These are phyloP conservation scores for Bufo bufo DNA, from an alignment of 2,113 vertebrate species.

Conservation along the genomic window DNA sequence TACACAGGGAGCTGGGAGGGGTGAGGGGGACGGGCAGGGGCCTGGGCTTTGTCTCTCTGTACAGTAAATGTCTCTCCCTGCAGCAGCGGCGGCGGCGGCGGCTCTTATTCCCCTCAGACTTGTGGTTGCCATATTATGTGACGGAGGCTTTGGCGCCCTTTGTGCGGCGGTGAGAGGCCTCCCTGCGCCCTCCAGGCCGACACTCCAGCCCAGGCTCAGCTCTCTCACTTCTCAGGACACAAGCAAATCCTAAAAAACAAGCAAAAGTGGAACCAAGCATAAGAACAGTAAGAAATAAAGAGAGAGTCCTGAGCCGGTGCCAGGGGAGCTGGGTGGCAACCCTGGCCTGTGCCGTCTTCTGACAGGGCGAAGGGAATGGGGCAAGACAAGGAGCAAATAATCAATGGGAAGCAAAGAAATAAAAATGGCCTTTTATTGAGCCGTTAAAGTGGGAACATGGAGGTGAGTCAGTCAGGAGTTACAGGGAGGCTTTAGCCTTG, in stretches of 20 bases:
- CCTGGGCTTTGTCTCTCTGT: constrained; percentile 21
- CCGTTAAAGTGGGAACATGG: constrained; percentile 46
- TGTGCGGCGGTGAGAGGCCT: constrained; percentile 76
- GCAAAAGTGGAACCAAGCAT: background rate
- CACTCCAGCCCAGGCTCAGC: constrained; percentile 71
- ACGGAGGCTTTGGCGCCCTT: constrained; percentile 79
- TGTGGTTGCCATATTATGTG: constrained; percentile 68
- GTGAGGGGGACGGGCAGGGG: constrained; percentile 22
- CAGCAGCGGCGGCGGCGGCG: constrained; percentile 65
- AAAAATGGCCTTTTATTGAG: constrained; percentile 45
- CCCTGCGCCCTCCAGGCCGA: constrained; percentile 79
- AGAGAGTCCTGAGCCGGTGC: background rate
- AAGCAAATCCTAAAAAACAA: background rate
- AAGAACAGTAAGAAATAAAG: constrained; percentile 15
- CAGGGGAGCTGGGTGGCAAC: background rate
- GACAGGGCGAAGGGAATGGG: background rate
- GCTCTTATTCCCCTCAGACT: constrained; percentile 72
- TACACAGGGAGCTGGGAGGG: background rate
- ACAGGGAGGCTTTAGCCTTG: constrained; percentile 47
- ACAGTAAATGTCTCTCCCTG: constrained; percentile 29
- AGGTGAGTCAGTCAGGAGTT: constrained; percentile 48
- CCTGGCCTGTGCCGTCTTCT: background rate
- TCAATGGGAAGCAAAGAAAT: constrained; percentile 1
- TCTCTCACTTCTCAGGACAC: constrained; percentile 42
- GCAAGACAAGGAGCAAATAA: constrained; percentile 7